Evolutionary conservation across 2,113 vertebrate species (phyloP).

Genomic region (Noctilio leporinus): DNA sequence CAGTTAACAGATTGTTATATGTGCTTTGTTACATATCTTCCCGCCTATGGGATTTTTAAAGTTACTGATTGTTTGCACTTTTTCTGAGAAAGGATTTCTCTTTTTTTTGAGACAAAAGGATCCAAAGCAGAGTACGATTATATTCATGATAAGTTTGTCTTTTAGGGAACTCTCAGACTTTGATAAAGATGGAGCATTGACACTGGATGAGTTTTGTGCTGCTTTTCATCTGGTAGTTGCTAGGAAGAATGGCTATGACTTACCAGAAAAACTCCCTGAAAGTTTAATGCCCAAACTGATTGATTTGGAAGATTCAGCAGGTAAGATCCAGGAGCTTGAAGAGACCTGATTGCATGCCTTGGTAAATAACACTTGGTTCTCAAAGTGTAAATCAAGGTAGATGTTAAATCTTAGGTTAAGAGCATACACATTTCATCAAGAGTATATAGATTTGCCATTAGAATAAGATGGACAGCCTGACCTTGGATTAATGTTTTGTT

Average conservation of each 20-base stretch:
- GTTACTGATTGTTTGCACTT: not conserved
- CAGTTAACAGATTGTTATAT: not conserved
- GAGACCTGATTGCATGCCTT: not conserved
- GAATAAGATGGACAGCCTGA: not conserved
- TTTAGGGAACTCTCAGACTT: constrained; percentile 98
- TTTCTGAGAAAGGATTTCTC: not conserved
- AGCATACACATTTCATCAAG: not conserved
- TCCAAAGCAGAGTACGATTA: constrained; percentile 14
- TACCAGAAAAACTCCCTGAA: constrained; percentile 98
- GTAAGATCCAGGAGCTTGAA: constrained; percentile 73
- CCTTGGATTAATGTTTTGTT: not conserved
- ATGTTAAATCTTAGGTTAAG: not conserved
- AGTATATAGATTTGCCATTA: not conserved
- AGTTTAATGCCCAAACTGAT: constrained; percentile 99
- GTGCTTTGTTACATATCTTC: not conserved
- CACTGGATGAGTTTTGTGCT: constrained; percentile 98
- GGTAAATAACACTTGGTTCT: not conserved
- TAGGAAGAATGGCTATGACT: constrained; percentile 97
- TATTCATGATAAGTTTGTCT: constrained; percentile 70
- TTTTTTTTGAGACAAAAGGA: constrained; percentile 32
- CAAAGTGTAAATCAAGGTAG: not conserved
- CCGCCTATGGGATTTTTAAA: not conserved
- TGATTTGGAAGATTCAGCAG: constrained; percentile 96
- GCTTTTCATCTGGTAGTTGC: constrained; percentile 99
- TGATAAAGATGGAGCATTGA: constrained; percentile 98